phyloP scores from a whole-genome alignment of 2,113 vertebrate species.

The Psophia crepitans region DNA sequence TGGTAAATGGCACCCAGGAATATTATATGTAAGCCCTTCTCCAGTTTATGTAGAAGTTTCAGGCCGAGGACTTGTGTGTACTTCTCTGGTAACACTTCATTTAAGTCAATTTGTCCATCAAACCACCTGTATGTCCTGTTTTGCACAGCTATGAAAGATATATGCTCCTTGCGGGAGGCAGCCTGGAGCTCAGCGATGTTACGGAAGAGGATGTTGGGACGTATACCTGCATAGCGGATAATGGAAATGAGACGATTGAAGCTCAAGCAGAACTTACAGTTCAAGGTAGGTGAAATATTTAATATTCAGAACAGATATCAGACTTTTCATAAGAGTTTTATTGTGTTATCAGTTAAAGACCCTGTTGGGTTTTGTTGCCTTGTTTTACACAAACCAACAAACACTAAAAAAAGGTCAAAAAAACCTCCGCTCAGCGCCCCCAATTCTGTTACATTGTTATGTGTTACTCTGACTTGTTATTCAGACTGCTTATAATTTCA shows the following conservation, averaged over 20 bases:
- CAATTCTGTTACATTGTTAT: background rate
- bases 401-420: background rate
- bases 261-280: constrained; percentile 86
- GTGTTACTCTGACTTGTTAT: background rate
- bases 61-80: background rate
- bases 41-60: background rate
- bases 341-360: background rate
- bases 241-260: constrained; percentile 81
- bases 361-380: background rate
- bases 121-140: background rate
- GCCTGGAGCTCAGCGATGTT: constrained; percentile 81
- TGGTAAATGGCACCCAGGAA: background rate
- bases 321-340: too few species aligned
- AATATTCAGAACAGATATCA: background rate
- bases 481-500: background rate
- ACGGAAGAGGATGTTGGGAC: constrained; percentile 81
- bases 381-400: background rate
- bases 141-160: constrained; percentile 76
- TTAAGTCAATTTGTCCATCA: background rate
- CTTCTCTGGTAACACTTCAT: background rate
- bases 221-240: constrained; percentile 86
- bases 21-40: background rate
- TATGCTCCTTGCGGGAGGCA: constrained; percentile 81
- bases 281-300: constrained; percentile 80
- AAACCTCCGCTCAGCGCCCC: too few species aligned